Percentiles rank a stretch among this genome's conserved stretches.
phyloP scores from a whole-genome alignment of 2,888 invertebrate species.

The Julus scandinavius region DNA sequence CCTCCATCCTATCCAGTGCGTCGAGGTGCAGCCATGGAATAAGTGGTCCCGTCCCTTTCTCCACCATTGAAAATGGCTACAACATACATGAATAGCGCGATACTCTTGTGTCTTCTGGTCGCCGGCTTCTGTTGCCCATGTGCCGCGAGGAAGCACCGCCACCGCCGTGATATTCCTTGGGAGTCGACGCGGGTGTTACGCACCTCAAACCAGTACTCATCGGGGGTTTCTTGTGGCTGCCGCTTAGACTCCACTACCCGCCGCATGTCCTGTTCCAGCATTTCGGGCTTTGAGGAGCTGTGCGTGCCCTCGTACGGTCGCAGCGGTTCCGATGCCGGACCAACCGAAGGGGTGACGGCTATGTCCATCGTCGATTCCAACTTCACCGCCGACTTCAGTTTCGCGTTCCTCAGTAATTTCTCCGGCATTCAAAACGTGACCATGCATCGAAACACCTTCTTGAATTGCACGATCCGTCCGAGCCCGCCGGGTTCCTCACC shows the following conservation, averaged over 20 bases:
- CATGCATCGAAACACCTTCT: not conserved
- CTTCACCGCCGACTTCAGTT: constrained; percentile 35
- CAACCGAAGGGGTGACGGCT: not conserved
- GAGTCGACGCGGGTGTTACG: not conserved
- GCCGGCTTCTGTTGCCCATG: no score
- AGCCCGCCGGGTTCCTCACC: not conserved
- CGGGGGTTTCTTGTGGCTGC: not conserved
- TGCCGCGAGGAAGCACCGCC: not conserved
- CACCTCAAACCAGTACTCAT: not conserved
- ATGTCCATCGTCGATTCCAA: not conserved
- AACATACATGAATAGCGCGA: no score
- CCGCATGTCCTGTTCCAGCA: not conserved
- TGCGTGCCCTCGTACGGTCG: not conserved
- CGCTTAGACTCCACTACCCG: not conserved
- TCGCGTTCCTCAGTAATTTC: not conserved
- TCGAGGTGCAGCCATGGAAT: not conserved
- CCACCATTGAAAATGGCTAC: no score
- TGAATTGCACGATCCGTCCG: not conserved
- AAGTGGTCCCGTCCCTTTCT: not conserved
- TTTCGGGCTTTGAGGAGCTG: not conserved
- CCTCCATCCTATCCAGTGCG: not conserved
- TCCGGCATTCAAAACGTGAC: not conserved
- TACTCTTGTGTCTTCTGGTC: no score
- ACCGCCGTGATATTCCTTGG: not conserved
- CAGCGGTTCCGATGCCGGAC: not conserved